A percentile compares a stretch with the other conserved stretches of the same genome.
Conservation (phyloP, 1,140 invertebrate genomes). For the Cotesia chilonis region DNA sequence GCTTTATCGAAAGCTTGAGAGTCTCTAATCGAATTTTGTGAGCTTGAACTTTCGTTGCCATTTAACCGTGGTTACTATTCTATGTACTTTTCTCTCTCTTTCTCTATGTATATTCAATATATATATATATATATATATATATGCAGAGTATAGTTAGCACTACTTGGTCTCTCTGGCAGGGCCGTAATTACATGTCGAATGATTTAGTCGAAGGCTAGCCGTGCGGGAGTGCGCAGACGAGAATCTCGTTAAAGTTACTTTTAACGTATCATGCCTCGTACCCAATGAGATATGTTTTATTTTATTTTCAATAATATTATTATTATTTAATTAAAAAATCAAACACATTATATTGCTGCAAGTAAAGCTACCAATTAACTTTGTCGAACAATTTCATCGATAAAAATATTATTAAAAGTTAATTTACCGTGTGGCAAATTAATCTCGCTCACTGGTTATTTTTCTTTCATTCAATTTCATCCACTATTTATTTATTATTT, state of each 20-base stretch:
- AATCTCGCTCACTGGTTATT: too few species aligned
- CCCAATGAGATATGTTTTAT: not conserved
- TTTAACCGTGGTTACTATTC: conserved; percentile 6
- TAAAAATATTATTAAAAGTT: not conserved
- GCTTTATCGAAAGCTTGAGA: conserved; percentile 22
- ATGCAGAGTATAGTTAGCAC: not conserved
- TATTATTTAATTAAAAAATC: not conserved
- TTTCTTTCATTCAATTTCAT: too few species aligned
- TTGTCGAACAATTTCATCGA: not conserved
- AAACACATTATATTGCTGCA: not conserved
- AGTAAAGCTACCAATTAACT: too few species aligned
- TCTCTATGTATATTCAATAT: not conserved
- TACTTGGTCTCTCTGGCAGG: not conserved
- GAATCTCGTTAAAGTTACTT: conserved; percentile 15
- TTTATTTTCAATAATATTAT: not conserved
- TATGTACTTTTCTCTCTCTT: not conserved
- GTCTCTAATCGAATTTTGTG: conserved; percentile 23
- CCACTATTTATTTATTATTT: too few species aligned
- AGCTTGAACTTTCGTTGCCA: not conserved
- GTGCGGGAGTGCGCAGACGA: not conserved
- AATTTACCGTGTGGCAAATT: not conserved
- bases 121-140: not conserved
- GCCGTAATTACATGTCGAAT: conserved; percentile 28
- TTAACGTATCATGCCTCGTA: not conserved
- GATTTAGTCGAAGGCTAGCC: conserved; percentile 2